A percentile compares a stretch with the other conserved stretches of the same genome.
These are phyloP conservation scores for Pyxicephalus adspersus DNA, from an alignment of 2,113 vertebrate species.

Conservation along the genomic window DNA sequence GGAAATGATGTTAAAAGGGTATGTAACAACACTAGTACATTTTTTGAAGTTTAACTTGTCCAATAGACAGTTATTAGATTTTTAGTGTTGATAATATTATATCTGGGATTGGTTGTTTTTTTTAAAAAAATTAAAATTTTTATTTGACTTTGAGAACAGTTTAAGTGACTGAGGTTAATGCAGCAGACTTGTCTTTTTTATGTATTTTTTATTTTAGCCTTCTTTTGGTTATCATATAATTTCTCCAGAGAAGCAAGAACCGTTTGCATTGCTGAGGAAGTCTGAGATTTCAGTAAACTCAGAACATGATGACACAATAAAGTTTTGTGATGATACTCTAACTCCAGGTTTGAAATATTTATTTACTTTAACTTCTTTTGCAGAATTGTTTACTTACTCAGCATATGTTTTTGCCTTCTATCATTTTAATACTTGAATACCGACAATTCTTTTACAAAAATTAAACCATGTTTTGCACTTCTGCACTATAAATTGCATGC, in stretches of 20 bases:
- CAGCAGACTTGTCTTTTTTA: neutral
- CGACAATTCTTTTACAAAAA: too few species aligned
- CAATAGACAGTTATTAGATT: too few species aligned
- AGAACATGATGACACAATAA: conserved; percentile 63
- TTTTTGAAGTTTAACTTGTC: neutral
- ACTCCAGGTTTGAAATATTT: conserved; percentile 71
- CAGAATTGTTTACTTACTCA: too few species aligned
- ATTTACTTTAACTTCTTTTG: neutral
- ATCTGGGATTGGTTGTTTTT: too few species aligned
- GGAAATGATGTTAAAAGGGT: conserved; percentile 84
- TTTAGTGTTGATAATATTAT: too few species aligned
- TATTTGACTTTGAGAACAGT: too few species aligned
- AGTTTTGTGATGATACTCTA: conserved; percentile 66
- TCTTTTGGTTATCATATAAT: conserved; percentile 95
- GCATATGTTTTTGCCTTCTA: too few species aligned
- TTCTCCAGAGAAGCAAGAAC: conserved; percentile 89
- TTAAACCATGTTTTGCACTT: too few species aligned
- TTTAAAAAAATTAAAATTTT: too few species aligned
- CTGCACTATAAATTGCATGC: too few species aligned
- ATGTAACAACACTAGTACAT: conserved; percentile 60
- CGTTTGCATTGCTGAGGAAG: conserved; percentile 81
- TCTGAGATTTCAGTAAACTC: conserved; percentile 69
- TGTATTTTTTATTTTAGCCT: conserved; percentile 72
- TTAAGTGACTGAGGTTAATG: too few species aligned
- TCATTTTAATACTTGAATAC: too few species aligned